Base-by-base conservation (phyloP, 2,888 invertebrate species). In the Caenorhabditis angaria region DNA sequence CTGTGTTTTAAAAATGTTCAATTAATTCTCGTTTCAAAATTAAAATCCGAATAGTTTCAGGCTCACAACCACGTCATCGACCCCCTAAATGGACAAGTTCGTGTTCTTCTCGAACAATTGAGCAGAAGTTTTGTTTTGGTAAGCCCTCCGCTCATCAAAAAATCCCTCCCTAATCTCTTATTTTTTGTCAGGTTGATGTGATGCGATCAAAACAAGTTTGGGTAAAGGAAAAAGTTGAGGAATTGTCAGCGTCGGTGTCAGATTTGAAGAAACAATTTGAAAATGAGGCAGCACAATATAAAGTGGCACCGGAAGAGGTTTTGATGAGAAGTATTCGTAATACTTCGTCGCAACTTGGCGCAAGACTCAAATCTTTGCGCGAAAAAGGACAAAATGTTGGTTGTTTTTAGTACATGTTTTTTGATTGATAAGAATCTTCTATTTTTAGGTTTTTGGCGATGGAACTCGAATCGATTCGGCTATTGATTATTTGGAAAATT, bases 1-100 rank as follows among this genome's bases (percentile, higher is more conserved):
- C 32, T 32, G n/a, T n/a, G n/a, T n/a, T n/a, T n/a, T n/a, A n/a
- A n/a, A n/a, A n/a, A n/a, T n/a, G n/a, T n/a, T n/a, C n/a, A n/a
- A n/a, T n/a, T n/a, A n/a, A n/a, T n/a, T n/a, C n/a, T n/a, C n/a
- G n/a, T n/a, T n/a, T n/a, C n/a, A n/a, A n/a, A n/a, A 2, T 48
- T 32, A 35, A 48, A 27, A 22, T 27, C 50, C 51, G 24, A 62
- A 35, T 51, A 60, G 28, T 70, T 77, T 61, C 57, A 77, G 67
- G 80, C 80, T n/a, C 76, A 80, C 55, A 68, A 70, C 6, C 68
- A 74, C 47, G 75, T 78, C 14, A 77, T 81, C 56, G 77, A 77
- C 25, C 80, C 80, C 3, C 58, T 76, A 27, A 74, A 75, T 32
- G 73, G 61, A n/a, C 61, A 67, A 65, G 58, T 71, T 53, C 63